phyloP scores from a whole-genome alignment of 2,888 invertebrate genomes.

The Tipula confusa region DNA sequence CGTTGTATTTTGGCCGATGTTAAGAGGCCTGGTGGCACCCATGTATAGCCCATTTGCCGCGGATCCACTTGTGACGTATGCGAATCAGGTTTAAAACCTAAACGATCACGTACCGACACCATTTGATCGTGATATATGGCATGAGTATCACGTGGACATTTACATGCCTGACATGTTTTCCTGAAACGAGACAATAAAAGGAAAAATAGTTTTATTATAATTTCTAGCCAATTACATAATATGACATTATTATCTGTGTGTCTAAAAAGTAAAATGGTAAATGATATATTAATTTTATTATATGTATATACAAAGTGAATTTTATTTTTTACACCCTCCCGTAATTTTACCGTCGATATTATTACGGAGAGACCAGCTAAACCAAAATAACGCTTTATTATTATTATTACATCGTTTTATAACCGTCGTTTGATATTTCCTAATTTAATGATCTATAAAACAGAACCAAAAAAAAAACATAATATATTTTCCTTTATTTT shows the following conservation, averaged over 20 bases:
- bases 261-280: neutral
- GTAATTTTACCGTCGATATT: neutral
- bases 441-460: slow-evolving; percentile 7
- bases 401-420: neutral
- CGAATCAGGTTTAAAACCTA: slow-evolving; percentile 61
- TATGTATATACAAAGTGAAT: neutral
- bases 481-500: neutral
- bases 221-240: neutral
- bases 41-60: slow-evolving; percentile 65
- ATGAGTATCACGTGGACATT: slow-evolving; percentile 84
- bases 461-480: neutral
- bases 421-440: neutral
- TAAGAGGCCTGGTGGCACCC: slow-evolving; percentile 55
- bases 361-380: neutral
- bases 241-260: neutral
- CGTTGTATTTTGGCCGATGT: slow-evolving; percentile 67
- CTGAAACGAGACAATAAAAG: slow-evolving; percentile 56
- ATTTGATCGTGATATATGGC: slow-evolving; percentile 85
- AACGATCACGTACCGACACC: slow-evolving; percentile 69
- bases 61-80: slow-evolving; percentile 54
- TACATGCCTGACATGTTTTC: slow-evolving; percentile 89
- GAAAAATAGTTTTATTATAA: slow-evolving; percentile 33
- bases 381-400: neutral
- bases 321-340: too few relatives aligned
- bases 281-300: neutral